These are phyloP conservation scores for Xestia c-nigrum DNA, from an alignment of 2,888 invertebrate species.

Conservation along the genomic window DNA sequence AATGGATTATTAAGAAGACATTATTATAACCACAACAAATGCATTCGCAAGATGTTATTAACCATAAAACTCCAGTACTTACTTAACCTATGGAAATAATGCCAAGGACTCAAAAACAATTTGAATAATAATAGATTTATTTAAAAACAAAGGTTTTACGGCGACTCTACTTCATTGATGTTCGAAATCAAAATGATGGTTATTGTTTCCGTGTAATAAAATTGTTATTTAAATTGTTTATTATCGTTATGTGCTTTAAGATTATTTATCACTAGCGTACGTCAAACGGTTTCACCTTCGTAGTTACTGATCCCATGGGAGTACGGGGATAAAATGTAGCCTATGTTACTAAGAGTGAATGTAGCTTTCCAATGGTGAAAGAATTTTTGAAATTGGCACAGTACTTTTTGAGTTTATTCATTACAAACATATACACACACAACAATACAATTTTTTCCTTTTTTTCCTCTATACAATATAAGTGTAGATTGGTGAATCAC, in stretches of 20 bases:
- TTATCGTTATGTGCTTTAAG: not conserved
- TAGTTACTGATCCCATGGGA: too few species aligned
- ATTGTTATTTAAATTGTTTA: not conserved
- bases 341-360: too few species aligned
- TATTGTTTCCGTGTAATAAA: constrained; percentile 31
- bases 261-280: too few species aligned
- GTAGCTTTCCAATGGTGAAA: too few species aligned
- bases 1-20: not conserved
- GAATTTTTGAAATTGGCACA: too few species aligned
- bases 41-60: constrained; percentile 4
- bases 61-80: constrained; percentile 30
- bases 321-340: too few species aligned
- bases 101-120: constrained; percentile 43
- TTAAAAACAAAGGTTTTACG: constrained; percentile 20
- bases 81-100: constrained; percentile 42
- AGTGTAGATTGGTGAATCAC: too few species aligned
- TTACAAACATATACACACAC: too few species aligned
- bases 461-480: too few species aligned
- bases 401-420: too few species aligned
- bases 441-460: too few species aligned
- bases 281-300: too few species aligned
- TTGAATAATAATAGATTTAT: constrained; percentile 52
- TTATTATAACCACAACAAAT: not conserved
- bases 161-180: not conserved
- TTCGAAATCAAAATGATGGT: constrained; percentile 15